Base-by-base conservation (phyloP, 2,888 invertebrate species). In the Cheiracanthium punctorium region DNA sequence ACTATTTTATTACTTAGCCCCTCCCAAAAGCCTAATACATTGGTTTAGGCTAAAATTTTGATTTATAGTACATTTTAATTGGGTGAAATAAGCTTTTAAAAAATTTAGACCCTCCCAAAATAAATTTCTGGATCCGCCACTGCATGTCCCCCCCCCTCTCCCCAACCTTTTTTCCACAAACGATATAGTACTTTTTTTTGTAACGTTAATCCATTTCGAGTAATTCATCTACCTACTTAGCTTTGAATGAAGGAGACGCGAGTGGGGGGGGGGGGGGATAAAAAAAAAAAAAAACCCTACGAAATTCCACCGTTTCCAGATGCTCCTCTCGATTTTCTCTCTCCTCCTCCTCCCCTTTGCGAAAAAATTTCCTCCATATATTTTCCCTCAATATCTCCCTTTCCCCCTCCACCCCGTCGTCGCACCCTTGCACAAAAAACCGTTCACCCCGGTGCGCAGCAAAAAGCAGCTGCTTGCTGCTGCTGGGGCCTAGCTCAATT, bases 401-500 rank as follows among this genome's bases (percentile, higher is more conserved):
- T 64, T 28, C 64, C 8, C 64, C 37, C 17, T 37, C 7, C 30
- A 2, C 14, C 29, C 69, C 33, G 8, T 58, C 58, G 10, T 7
- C 24, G 69, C 30, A 7, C 58, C 41, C 24, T 41, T 8, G 48
- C 10, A 48, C 37, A 4, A 10, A 37, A 73, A 77, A 84, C 82
- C 77, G 77, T 84, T 77, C 82, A 84, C 82, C 82, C 82, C 82
- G 20, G 29, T 30, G 48, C 24, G n/a, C n/a, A n/a, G n/a, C n/a
- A n/a, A 24, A 58, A 33, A 77, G 82, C 82, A 84, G 82, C 82
- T 84, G 82, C 75, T n/a, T n/a, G n/a, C n/a, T n/a, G n/a, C n/a
- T n/a, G n/a, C n/a, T n/a, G n/a, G n/a, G n/a, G n/a, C n/a, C n/a
- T n/a, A 77, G 30, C 73, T 43, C 28, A 70, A 32, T 12, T 71